These are phyloP conservation scores for Engystomops pustulosus DNA, from an alignment of 2,113 vertebrate species.

Conservation along the genomic window DNA sequence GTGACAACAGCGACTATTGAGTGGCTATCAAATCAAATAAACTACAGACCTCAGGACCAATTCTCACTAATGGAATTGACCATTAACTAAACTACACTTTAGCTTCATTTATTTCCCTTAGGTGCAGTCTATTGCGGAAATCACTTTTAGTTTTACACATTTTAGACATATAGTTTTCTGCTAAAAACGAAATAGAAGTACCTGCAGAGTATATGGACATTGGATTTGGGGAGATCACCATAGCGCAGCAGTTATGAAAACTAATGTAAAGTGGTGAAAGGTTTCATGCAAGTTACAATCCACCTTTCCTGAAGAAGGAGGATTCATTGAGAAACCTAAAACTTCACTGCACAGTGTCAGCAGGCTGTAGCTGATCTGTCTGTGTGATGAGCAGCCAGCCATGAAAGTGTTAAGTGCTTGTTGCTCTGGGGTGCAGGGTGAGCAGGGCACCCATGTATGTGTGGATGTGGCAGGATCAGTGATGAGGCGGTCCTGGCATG, in stretches of 20 bases:
- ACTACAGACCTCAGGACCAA: not conserved
- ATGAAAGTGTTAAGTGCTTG: not conserved
- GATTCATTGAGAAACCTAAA: not conserved
- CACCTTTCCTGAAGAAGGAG: too few species aligned
- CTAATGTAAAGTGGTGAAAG: not conserved
- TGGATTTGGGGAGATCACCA: not conserved
- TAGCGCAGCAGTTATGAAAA: not conserved
- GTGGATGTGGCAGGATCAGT: not conserved
- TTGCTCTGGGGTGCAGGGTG: not conserved
- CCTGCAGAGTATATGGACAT: too few species aligned
- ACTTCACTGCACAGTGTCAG: not conserved
- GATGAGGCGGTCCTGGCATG: constrained; percentile 13
- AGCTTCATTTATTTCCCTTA: not conserved
- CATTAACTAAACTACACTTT: not conserved
- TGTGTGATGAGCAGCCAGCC: not conserved
- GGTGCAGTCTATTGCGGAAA: not conserved
- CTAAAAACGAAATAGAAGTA: too few species aligned
- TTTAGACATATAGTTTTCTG: too few species aligned
- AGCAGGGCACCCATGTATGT: not conserved
- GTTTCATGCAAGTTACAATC: too few species aligned
- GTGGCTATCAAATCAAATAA: not conserved
- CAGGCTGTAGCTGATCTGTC: not conserved
- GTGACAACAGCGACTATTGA: not conserved
- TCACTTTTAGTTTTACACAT: too few species aligned
- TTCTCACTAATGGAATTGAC: not conserved